Conservation (phyloP, 2,888 invertebrate genomes). For the Bellardia pandia region DNA sequence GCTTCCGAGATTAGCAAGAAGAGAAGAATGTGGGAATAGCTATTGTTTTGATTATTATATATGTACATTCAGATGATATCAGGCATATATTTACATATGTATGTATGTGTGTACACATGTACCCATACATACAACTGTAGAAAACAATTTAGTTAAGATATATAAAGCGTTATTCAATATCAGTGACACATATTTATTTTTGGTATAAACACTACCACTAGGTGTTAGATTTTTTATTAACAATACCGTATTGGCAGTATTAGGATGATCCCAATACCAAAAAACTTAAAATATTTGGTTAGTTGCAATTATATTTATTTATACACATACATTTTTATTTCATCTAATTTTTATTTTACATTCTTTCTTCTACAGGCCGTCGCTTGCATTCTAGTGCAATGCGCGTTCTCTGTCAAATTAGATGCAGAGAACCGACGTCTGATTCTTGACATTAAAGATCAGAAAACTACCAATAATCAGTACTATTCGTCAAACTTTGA, state of each 20-base stretch:
- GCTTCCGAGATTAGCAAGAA: slow-evolving; percentile 22
- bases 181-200: not conserved
- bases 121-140: not conserved
- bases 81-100: not conserved
- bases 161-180: not conserved
- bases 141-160: not conserved
- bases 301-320: too few relatives aligned
- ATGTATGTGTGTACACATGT: not conserved
- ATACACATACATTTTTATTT: not conserved
- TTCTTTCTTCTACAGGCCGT: slow-evolving; percentile 82
- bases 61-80: not conserved
- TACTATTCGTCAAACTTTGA: slow-evolving; percentile 91
- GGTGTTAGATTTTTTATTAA: not conserved
- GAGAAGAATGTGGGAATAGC: not conserved
- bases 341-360: slow-evolving; percentile 17
- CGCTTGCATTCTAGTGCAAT: slow-evolving; percentile 84
- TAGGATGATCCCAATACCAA: too few relatives aligned
- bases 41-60: not conserved
- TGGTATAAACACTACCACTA: not conserved
- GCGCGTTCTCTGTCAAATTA: slow-evolving; percentile 80
- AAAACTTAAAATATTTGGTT: too few relatives aligned
- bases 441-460: slow-evolving; percentile 89
- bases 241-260: too few relatives aligned
- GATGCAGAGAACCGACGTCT: slow-evolving; percentile 86
- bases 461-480: slow-evolving; percentile 89